These are phyloP conservation scores for Mormyrus iriodes DNA, from an alignment of 2,113 vertebrate species.

Conservation along the genomic window DNA sequence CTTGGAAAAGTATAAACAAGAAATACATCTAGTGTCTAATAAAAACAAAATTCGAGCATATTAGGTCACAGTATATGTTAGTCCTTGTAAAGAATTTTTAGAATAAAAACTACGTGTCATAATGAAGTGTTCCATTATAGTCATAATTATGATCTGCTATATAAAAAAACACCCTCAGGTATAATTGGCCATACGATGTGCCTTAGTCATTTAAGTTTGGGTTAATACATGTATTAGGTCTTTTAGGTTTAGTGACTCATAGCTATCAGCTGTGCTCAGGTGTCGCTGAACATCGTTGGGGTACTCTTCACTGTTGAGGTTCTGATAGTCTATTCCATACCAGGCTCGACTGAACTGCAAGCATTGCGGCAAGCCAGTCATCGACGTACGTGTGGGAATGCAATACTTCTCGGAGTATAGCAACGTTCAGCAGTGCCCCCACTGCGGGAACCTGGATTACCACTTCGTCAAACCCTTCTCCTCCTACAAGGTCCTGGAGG, in stretches of 20 bases:
- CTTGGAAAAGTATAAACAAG: not conserved
- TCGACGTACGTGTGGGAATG: slow-evolving; percentile 96
- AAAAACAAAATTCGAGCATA: not conserved
- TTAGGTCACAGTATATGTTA: not conserved
- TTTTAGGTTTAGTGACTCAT: not conserved
- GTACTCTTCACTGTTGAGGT: not conserved
- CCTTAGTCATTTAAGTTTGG: not conserved
- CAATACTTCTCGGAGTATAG: slow-evolving; percentile 99
- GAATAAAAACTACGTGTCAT: not conserved
- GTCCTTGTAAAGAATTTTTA: not conserved
- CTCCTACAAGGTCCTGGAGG: slow-evolving; percentile 97
- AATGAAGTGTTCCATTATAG: not conserved
- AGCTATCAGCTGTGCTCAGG: not conserved
- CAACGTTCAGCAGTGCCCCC: slow-evolving; percentile 97
- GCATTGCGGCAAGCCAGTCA: slow-evolving; percentile 96
- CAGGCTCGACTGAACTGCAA: slow-evolving; percentile 98
- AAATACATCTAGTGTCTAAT: no score
- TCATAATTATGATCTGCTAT: not conserved
- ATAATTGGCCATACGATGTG: not conserved
- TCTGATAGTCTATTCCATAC: not conserved
- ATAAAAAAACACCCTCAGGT: not conserved
- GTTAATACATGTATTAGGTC: not conserved
- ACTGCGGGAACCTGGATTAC: slow-evolving; percentile 99
- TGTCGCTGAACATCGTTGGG: not conserved
- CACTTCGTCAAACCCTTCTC: slow-evolving; percentile 99